Base-by-base conservation (phyloP, 1,140 invertebrate species). In the Chironomus tepperi region DNA sequence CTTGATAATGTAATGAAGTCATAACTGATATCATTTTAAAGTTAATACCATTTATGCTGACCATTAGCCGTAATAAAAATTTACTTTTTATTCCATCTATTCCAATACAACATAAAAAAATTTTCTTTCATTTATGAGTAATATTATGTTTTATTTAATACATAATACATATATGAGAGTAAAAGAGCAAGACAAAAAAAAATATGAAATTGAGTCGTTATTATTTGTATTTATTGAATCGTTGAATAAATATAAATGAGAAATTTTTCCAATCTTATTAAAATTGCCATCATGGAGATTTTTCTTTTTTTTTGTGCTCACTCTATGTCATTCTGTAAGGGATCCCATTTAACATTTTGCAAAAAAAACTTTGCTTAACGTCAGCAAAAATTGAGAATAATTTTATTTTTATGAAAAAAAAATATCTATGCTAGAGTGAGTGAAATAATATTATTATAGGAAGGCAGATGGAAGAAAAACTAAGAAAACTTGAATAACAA, bases 171-270 rank as follows among this genome's bases (percentile, higher is more conserved):
- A 34, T 34, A 34, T 34, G 24, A 34, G 24, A 34, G 24, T 34
- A 34, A 34, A 34, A 57, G n/a, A 57, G 47, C n/a, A 10, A n/a
- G n/a, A 18, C n/a, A 70, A 19, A 16, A 70, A 70, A 70, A 18
- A 19, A 70, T 70, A 70, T 57, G 18, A 70, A 70, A 19, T 18
- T 21, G 65, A 70, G 65, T 70, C 19, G 65, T 70, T 70, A 70
- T 18, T 57, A n/a, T 57, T 57, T 57, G 47, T 57, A 57, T 70
- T 70, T 70, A 70, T 70, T 70, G 65, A 70, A 15, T 57, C 65
- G 65, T 70, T 70, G 65, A 18, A 70, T 70, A 70, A 70, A 70
- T 70, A 70, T 70, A 70, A 21, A 70, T 70, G 65, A 70, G 16
- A 70, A 70, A 21, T 19, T 70, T 70, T 70, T 70, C n/a, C 65